Evolutionary conservation across 2,113 vertebrate species (phyloP), one percentile per base, ranked within the genome.

Genomic region (Psilopogon haemacephalus): DNA sequence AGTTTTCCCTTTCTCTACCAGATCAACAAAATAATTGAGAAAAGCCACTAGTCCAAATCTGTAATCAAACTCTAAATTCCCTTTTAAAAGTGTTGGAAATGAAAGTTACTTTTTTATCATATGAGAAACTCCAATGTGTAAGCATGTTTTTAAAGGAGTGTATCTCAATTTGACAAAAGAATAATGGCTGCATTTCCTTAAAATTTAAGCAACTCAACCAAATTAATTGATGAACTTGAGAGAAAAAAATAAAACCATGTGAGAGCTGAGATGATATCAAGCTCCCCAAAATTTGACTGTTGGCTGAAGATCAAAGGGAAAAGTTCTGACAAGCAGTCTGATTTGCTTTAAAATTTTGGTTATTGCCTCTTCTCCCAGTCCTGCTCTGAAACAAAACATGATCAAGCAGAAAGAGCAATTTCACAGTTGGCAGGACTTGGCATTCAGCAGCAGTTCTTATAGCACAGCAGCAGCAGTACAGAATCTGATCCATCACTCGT

Each of bases 341-440:
- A 85, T 79, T 63, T 78, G 38, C 90, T 95, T 89, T 80, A 58
- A 78, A 93, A 93, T 89, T 93, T 96, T 52, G 8, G 5, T 88
- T 94, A 85, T 56, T 93, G 60, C 56, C 52, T 96, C 92, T 89
- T 70, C 73, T 92, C 71, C 77, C 89, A 83, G 94, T 84, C 52
- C 38, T 88, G 54, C 60, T 78, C 79, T 92, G 64, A 79, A 92
- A 84, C 24, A 71, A 90, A 96, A 83, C 68, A 94, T 92, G 94
- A 78, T 68, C 65, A 94, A 89, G 44, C 37, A 96, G 82, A 97
- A 97, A 95, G 76, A 96, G 91, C 91, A 93, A 97, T 96, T 97
- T 97, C 93, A 95, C 88, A 96, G 89, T 90, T 96, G 95, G 88
- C 67, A 95, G 94, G 91, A 69, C 67, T 80, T 94, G 90, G 84